Evolutionary conservation across 1,140 invertebrate species (phyloP).

Genomic region (Drosophila funebris): DNA sequence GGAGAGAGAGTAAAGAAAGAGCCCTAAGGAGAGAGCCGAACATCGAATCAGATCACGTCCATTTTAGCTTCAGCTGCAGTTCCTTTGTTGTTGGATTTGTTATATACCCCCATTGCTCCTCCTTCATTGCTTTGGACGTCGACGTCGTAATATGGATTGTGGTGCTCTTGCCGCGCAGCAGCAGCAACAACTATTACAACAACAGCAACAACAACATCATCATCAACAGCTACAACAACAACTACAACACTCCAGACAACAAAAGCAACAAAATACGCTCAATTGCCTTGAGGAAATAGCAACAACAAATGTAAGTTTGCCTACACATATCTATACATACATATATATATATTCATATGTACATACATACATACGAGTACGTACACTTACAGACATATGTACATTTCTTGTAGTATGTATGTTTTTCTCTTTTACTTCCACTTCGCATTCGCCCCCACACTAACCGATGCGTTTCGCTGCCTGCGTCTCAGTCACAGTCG

Average conservation of each 20-base stretch:
- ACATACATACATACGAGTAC: no score
- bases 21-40: conserved; percentile 11
- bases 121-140: conserved; percentile 27
- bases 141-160: conserved; percentile 73
- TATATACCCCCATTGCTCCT: conserved; percentile 37
- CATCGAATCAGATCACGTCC: conserved; percentile 38
- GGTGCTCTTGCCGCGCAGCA: conserved; percentile 76
- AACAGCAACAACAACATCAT: conserved; percentile 47
- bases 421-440: conserved; percentile 61
- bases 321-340: conserved; percentile 7
- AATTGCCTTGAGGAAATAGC: conserved; percentile 73
- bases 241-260: conserved; percentile 32
- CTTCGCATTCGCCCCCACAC: conserved; percentile 71
- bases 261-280: conserved; percentile 54
- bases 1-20: conserved; percentile 3
- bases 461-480: conserved; percentile 32
- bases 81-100: conserved; percentile 42
- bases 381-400: neutral
- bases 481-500: conserved; percentile 9
- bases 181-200: conserved; percentile 58
- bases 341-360: conserved; percentile 22
- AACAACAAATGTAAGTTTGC: conserved; percentile 78
- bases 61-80: conserved; percentile 44
- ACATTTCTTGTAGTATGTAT: conserved; percentile 19
- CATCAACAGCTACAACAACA: conserved; percentile 55